Evolutionary conservation across 2,113 vertebrate species (phyloP).

Genomic region (Amblyopsis rosae): DNA sequence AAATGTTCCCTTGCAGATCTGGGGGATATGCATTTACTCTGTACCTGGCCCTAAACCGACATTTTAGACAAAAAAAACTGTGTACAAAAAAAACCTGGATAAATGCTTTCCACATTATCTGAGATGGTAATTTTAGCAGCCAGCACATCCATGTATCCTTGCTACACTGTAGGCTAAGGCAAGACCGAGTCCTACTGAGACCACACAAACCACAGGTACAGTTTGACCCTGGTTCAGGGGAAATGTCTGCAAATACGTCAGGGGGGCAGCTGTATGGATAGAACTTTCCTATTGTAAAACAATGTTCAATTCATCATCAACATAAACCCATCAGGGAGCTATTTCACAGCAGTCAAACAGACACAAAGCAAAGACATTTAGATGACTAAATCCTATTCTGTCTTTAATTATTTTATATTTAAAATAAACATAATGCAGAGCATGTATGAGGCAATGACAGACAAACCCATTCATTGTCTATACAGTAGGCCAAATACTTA

Average conservation of each 20-base stretch:
- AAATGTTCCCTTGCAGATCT: neutral
- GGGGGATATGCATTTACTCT: too few relatives aligned
- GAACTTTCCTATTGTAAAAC: too few relatives aligned
- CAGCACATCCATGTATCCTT: too few relatives aligned
- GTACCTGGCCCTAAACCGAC: neutral
- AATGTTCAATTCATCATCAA: too few relatives aligned
- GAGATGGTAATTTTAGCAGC: neutral
- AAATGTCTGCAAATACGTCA: neutral
- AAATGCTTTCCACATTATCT: conserved; percentile 10
- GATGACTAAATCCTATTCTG: neutral
- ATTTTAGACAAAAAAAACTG: neutral
- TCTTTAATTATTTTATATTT: neutral
- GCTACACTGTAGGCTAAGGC: too few relatives aligned
- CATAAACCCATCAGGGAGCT: too few relatives aligned
- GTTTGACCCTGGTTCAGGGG: neutral
- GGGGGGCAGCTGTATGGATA: too few relatives aligned
- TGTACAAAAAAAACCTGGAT: conserved; percentile 8
- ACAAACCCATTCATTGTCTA: conserved; percentile 7
- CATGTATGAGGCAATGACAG: neutral
- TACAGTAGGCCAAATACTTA: neutral
- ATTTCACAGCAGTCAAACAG: too few relatives aligned
- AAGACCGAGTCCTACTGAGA: conserved; percentile 20
- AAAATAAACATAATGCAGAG: too few relatives aligned
- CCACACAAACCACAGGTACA: neutral
- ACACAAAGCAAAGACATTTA: neutral